A percentile compares a stretch with the other conserved stretches of the same genome.
These are phyloP conservation scores for Mastomys coucha DNA, from an alignment of 2,113 vertebrate species.

Conservation along the genomic window DNA sequence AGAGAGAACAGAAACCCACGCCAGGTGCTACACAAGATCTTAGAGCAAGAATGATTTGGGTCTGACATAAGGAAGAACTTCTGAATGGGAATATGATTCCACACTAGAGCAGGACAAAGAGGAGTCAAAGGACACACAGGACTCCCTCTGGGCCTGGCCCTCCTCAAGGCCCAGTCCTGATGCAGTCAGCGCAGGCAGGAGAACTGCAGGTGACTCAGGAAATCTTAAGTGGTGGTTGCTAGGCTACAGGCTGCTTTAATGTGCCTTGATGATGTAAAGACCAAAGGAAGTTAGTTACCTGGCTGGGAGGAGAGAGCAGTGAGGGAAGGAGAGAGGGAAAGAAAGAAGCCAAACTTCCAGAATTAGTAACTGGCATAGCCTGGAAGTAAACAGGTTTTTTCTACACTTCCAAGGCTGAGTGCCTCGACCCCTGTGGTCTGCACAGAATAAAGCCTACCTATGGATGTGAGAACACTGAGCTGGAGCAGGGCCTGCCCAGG, in stretches of 20 bases:
- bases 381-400: background rate
- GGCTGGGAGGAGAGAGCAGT: slow-evolving; percentile 26
- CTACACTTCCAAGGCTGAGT: slow-evolving; percentile 20
- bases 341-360: slow-evolving; percentile 50
- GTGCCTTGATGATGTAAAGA: slow-evolving; percentile 57
- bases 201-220: slow-evolving; percentile 53
- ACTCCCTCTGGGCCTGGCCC: background rate
- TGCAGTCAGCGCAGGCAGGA: background rate
- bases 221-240: slow-evolving; percentile 82
- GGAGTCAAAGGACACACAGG: background rate
- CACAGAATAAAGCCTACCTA: background rate
- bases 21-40: background rate
- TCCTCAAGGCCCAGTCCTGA: background rate
- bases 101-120: background rate
- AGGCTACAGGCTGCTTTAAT: slow-evolving; percentile 78
- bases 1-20: slow-evolving; percentile 15
- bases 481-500: background rate
- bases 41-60: background rate
- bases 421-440: background rate
- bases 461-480: background rate
- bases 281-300: slow-evolving; percentile 76
- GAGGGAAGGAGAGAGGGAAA: background rate
- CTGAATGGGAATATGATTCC: background rate
- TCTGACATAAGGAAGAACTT: slow-evolving; percentile 48
- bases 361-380: slow-evolving; percentile 35